phyloP scores from a whole-genome alignment of 2,797 vertebrate genomes.

The Microctenopoma stevenorrisi region DNA sequence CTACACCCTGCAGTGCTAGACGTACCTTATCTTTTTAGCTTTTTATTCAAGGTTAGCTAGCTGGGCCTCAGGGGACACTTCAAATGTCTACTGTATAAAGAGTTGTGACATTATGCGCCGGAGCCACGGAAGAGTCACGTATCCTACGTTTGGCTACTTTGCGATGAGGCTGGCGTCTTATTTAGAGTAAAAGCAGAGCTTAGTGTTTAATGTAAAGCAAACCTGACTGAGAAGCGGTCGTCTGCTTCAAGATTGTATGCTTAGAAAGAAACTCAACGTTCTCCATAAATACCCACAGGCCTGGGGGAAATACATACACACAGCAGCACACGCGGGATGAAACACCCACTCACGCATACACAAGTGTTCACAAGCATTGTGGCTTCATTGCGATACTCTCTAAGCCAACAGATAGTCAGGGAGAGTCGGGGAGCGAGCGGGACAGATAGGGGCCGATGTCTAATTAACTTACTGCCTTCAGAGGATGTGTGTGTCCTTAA shows the following conservation, averaged over 20 bases:
- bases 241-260: constrained; percentile 15
- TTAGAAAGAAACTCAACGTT: constrained; percentile 25
- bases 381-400: constrained; percentile 43
- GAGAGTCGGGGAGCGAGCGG: constrained; percentile 43
- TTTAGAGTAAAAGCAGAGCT: constrained; percentile 8
- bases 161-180: constrained; percentile 44
- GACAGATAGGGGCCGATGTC: constrained; percentile 54
- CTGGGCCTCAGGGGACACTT: constrained; percentile 37
- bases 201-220: constrained; percentile 1
- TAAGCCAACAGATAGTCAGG: constrained; percentile 43
- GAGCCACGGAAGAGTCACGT: constrained; percentile 57
- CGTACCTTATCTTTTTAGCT: constrained; percentile 53
- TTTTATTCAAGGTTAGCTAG: constrained; percentile 62
- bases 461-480: constrained; percentile 73
- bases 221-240: neutral
- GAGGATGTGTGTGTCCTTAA: constrained; percentile 59
- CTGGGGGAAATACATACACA: constrained; percentile 7
- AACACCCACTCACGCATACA: constrained; percentile 33
- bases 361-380: constrained; percentile 11
- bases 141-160: constrained; percentile 53
- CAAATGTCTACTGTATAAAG: constrained; percentile 47
- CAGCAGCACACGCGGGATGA: constrained; percentile 17
- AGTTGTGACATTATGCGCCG: constrained; percentile 61
- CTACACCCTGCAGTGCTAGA: constrained; percentile 31
- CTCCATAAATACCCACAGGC: constrained; percentile 34